Conservation (phyloP, 2,888 invertebrate genomes). For the Creontiades dilutus region DNA sequence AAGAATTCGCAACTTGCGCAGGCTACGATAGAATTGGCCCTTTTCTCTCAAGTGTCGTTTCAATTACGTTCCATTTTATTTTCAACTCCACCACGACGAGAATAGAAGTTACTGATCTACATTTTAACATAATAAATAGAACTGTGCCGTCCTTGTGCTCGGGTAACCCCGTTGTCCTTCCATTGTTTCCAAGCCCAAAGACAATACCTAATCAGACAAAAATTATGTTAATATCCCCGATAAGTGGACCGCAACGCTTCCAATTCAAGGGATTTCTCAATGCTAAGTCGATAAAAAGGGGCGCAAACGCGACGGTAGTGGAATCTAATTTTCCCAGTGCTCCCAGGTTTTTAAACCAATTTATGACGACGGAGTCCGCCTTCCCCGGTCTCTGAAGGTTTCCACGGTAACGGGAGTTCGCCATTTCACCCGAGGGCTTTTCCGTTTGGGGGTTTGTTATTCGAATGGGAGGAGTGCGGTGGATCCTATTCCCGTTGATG, state of each 20-base stretch:
- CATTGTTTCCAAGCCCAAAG: too few relatives aligned
- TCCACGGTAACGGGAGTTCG: slow-evolving; percentile 11
- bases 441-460: slow-evolving; percentile 35
- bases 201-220: neutral
- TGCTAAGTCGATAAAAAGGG: slow-evolving; percentile 30
- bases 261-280: neutral
- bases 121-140: too few relatives aligned
- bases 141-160: too few relatives aligned
- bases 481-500: neutral
- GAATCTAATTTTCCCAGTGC: slow-evolving; percentile 36
- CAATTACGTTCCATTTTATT: too few relatives aligned
- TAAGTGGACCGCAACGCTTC: neutral
- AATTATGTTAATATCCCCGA: neutral
- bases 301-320: neutral
- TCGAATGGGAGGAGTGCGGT: neutral
- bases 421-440: slow-evolving; percentile 27
- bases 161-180: too few relatives aligned
- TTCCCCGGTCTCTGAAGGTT: slow-evolving; percentile 1
- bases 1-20: too few relatives aligned
- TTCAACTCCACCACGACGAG: too few relatives aligned
- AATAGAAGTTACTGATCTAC: too few relatives aligned
- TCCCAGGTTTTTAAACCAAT: slow-evolving; percentile 46
- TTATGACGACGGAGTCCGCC: neutral
- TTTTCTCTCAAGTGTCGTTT: too few relatives aligned
- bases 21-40: too few relatives aligned